phyloP scores from a whole-genome alignment of 2,888 invertebrate species.

The Drosophila rellima region DNA sequence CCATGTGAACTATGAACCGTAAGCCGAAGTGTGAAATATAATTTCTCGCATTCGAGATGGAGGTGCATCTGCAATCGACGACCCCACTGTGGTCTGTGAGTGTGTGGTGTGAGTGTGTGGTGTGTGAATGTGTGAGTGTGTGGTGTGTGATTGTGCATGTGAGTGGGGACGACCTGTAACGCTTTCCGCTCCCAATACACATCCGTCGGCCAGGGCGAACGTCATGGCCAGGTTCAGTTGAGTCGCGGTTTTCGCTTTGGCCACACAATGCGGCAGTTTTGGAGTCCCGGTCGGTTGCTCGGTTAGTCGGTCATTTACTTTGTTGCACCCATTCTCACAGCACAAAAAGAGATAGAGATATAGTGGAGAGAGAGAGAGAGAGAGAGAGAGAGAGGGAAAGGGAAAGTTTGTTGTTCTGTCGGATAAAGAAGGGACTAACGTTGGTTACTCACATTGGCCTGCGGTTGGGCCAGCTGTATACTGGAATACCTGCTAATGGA shows the following conservation, averaged over 20 bases:
- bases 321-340: slow-evolving; percentile 12
- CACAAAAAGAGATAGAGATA: not conserved
- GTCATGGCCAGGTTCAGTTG: slow-evolving; percentile 14
- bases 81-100: slow-evolving; percentile 24
- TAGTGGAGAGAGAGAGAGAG: not conserved
- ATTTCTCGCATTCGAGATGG: not conserved
- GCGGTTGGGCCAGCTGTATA: slow-evolving; percentile 53
- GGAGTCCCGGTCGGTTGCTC: slow-evolving; percentile 9
- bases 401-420: slow-evolving; percentile 30
- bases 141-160: not conserved
- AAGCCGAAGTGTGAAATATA: not conserved
- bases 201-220: slow-evolving; percentile 50
- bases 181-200: slow-evolving; percentile 70
- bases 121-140: slow-evolving; percentile 9
- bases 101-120: not conserved
- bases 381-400: not conserved
- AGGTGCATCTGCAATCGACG: not conserved
- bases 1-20: not conserved
- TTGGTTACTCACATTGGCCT: slow-evolving; percentile 60
- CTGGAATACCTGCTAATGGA: slow-evolving; percentile 61
- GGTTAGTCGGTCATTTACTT: slow-evolving; percentile 32
- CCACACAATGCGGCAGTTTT: slow-evolving; percentile 68
- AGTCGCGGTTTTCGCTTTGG: slow-evolving; percentile 64
- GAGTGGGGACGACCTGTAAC: slow-evolving; percentile 53
- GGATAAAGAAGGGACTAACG: slow-evolving; percentile 25